Evolutionary conservation across 2,113 vertebrate species (phyloP).

Genomic region (Cervus canadensis): DNA sequence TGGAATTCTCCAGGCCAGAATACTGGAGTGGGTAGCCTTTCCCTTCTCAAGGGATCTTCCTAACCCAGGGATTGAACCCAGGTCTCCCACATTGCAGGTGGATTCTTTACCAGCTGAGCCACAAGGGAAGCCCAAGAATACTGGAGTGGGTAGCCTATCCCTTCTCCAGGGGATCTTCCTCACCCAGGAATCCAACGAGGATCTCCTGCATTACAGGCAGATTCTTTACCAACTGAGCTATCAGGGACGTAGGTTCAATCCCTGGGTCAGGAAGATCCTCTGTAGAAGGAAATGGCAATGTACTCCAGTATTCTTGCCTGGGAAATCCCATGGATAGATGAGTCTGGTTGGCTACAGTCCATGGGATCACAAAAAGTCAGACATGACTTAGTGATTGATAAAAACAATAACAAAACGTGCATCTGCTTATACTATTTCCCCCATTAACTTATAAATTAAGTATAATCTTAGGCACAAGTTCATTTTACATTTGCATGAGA

Average conservation of each 20-base stretch:
- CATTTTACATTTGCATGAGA: neutral
- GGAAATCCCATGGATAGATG: neutral
- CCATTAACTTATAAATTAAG: neutral
- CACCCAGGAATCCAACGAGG: fast-evolving
- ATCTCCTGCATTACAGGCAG: neutral
- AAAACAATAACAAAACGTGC: neutral
- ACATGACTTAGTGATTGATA: neutral
- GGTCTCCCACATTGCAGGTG: neutral
- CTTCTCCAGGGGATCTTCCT: fast-evolving
- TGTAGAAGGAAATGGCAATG: neutral
- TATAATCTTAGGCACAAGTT: neutral
- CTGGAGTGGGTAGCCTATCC: neutral
- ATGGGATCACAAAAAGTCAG: neutral
- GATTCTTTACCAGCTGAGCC: neutral
- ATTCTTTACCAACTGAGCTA: neutral
- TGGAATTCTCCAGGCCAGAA: neutral
- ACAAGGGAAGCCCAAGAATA: neutral
- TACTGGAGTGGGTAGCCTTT: neutral
- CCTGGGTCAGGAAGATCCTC: neutral
- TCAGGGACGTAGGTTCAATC: neutral
- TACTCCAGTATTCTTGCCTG: neutral
- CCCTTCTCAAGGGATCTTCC: neutral
- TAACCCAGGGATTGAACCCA: neutral
- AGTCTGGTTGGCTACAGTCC: neutral
- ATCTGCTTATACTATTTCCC: neutral